Base-by-base conservation (phyloP, 2,113 vertebrate genomes). In the Hemiscyllium ocellatum region DNA sequence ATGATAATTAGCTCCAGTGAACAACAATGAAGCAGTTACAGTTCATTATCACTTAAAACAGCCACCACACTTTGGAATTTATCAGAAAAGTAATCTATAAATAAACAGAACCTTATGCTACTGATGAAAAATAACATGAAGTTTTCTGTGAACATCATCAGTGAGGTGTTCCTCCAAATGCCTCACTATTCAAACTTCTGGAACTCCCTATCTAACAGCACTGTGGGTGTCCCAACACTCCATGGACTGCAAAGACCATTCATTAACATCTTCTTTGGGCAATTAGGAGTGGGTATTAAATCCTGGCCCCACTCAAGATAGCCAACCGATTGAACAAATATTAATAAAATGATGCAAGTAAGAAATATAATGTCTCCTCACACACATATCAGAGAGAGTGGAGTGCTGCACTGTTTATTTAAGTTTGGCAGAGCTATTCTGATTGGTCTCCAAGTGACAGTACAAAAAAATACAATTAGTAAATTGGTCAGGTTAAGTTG, bases 1-100 rank as follows among this genome's bases (percentile, higher is more conserved):
- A 93, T 66, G 89, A 37, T 93, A 66, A 93, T 93, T 65, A 66
- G 89, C 33, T 93, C 61, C 61, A 93, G 89, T 66, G 89, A 66
- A 66, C 66, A 66, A 93, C 61, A 93, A 93, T 68, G 37, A 76
- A 93, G 33, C 89, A 93, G 56, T n/a, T 65, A 93, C 89, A 37
- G 89, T 93, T 93, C 89, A 93, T 93, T 93, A 93, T 93, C 89
- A 93, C 89, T 93, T n/a, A 93, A 61, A 66, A 66, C 61, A 93
- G 66, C 89, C 37, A 93, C 89, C 37, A 22, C 33, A 7, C 33
- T 68, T n/a, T 17, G 19, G 33, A 66, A 68, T 68, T 93, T 93
- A 66, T 93, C 65, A 65, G 56, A 83, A 42, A 93, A n/a, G n/a
- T 93, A 24, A 66, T 61, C 89, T 93, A 93, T 93, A 93, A 93